A percentile compares a stretch with the other conserved stretches of the same genome.
Evolutionary conservation across 2,113 vertebrate genomes (phyloP).

Genomic region (Phocoena sinus): DNA sequence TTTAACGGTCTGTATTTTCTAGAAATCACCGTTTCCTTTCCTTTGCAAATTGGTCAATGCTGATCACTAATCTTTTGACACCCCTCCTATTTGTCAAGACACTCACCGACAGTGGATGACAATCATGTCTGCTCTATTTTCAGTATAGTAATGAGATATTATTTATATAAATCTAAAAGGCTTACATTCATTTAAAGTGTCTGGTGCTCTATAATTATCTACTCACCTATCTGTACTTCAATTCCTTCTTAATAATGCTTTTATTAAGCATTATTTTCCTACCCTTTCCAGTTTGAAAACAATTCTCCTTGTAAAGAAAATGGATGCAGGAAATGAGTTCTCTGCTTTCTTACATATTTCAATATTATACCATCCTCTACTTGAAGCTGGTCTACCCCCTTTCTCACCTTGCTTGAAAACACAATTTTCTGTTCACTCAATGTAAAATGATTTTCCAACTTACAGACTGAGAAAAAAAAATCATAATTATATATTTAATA

Average conservation of each 20-base stretch:
- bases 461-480: background rate
- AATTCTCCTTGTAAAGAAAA: background rate
- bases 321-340: background rate
- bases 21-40: background rate
- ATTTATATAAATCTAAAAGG: constrained; percentile 14
- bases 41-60: background rate
- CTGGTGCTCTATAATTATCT: background rate
- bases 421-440: background rate
- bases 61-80: background rate
- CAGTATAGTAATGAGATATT: background rate
- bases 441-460: background rate
- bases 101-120: background rate
- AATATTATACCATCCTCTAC: background rate
- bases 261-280: background rate
- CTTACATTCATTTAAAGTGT: background rate
- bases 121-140: background rate
- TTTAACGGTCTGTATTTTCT: background rate
- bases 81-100: background rate
- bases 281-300: constrained; percentile 1
- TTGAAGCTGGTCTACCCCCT: background rate
- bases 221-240: background rate
- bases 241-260: background rate
- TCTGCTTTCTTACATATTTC: background rate
- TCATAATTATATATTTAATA: background rate
- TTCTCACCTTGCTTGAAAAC: background rate